These are phyloP conservation scores for Alosa sapidissima DNA, from an alignment of 2,797 vertebrate genomes.

Conservation along the genomic window DNA sequence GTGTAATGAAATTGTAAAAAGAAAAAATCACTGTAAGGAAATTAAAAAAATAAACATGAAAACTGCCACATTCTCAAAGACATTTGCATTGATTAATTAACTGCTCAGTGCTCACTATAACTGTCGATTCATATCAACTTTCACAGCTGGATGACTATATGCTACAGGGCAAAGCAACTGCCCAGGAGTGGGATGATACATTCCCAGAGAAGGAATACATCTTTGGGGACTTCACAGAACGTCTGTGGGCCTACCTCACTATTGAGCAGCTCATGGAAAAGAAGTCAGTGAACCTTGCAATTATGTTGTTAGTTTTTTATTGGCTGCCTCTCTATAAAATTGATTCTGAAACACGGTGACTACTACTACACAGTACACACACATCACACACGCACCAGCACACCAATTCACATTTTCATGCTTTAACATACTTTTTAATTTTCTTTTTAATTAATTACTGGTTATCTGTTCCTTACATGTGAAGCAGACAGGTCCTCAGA, in stretches of 20 bases:
- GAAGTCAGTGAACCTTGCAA: conserved; percentile 60
- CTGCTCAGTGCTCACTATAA: neutral
- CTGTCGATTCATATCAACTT: neutral
- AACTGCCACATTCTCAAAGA: too few species aligned
- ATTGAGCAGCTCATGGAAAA: conserved; percentile 85
- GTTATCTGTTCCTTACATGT: too few species aligned
- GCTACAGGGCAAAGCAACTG: conserved; percentile 48
- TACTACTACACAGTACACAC: too few species aligned
- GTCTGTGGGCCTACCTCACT: conserved; percentile 90
- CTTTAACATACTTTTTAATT: too few species aligned
- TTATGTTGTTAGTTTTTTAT: too few species aligned
- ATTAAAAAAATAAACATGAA: neutral
- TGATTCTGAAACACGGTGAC: too few species aligned
- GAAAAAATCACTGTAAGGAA: neutral
- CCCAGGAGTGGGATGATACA: conserved; percentile 66
- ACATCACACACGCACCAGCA: too few species aligned
- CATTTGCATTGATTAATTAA: neutral
- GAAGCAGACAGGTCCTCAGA: too few species aligned
- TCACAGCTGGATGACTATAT: conserved; percentile 55
- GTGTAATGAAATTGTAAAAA: too few species aligned
- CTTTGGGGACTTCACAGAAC: conserved; percentile 88
- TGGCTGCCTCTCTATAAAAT: too few species aligned
- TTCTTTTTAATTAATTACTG: too few species aligned
- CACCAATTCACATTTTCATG: too few species aligned
- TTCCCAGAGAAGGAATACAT: conserved; percentile 82